Percentiles rank a stretch among this genome's conserved stretches.
Evolutionary conservation across 2,888 invertebrate genomes (phyloP).

Genomic region (Holacanthella duospinosa): DNA sequence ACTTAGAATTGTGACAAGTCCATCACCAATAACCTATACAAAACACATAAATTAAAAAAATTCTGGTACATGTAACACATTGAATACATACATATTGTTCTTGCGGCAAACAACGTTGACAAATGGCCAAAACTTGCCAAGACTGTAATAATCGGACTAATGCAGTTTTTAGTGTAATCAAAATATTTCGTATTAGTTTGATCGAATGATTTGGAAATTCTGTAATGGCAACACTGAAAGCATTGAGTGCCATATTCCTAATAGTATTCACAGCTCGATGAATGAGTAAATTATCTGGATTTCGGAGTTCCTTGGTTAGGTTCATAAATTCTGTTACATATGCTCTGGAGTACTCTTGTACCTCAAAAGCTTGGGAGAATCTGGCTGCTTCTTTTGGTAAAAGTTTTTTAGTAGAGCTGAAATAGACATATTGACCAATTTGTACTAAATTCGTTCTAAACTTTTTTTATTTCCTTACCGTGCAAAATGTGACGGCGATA

Average conservation of each 20-base stretch:
- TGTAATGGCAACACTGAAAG: neutral
- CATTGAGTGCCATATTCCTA: neutral
- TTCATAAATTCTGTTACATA: neutral
- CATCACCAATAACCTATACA: neutral
- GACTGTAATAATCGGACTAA: neutral
- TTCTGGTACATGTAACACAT: too few species aligned
- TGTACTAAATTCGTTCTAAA: neutral
- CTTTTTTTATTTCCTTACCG: neutral
- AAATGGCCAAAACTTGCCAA: neutral
- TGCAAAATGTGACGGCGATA: neutral
- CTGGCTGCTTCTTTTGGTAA: neutral
- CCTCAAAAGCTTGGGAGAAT: conserved; percentile 5
- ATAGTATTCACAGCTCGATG: neutral
- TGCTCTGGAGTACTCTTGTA: neutral
- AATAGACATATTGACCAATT: too few species aligned
- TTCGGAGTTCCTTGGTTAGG: neutral
- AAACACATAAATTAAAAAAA: neutral
- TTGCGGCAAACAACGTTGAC: neutral
- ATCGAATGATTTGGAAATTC: neutral
- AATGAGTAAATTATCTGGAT: conserved; percentile 1
- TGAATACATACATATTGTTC: neutral
- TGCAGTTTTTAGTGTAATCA: conserved; percentile 2
- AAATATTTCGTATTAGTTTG: conserved; percentile 7
- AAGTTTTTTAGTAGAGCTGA: neutral
- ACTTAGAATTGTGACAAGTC: neutral